A percentile compares a stretch with the other conserved stretches of the same genome.
Evolutionary conservation across 1,140 invertebrate genomes (phyloP).

Genomic region (Caenorhabditis inopinata): DNA sequence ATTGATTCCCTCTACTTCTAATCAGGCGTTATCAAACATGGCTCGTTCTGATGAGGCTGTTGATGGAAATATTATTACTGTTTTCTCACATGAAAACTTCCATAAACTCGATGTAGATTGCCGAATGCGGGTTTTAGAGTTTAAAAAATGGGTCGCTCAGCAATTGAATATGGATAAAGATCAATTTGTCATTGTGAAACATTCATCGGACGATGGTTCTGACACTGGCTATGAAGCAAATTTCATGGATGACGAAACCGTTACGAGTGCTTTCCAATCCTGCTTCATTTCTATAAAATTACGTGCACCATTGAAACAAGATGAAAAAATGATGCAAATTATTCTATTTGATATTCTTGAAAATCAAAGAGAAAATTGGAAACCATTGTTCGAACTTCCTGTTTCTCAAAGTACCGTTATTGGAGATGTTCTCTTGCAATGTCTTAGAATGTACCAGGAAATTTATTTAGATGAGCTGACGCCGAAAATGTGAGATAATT

Average conservation of each 20-base stretch:
- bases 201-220: background rate
- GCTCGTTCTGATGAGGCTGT: background rate
- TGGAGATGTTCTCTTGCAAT: conserved; percentile 30
- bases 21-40: background rate
- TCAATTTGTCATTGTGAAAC: conserved; percentile 9
- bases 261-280: conserved; percentile 20
- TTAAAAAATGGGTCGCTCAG: conserved; percentile 31
- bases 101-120: conserved; percentile 20
- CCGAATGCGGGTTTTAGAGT: background rate
- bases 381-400: conserved; percentile 45
- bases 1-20: background rate
- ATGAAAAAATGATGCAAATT: conserved; percentile 47
- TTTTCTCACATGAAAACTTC: background rate
- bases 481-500: background rate
- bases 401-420: conserved; percentile 18
- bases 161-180: background rate
- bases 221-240: conserved; percentile 4
- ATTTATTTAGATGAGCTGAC: background rate
- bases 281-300: conserved; percentile 41
- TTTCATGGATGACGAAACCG: conserved; percentile 7
- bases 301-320: conserved; percentile 41
- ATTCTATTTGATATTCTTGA: conserved; percentile 42
- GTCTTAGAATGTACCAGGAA: conserved; percentile 25
- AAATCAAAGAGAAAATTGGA: conserved; percentile 46
- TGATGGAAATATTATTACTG: background rate